Evolutionary conservation across 2,113 vertebrate genomes (phyloP), one percentile per base, ranked within the genome.

Genomic region (Apus apus): DNA sequence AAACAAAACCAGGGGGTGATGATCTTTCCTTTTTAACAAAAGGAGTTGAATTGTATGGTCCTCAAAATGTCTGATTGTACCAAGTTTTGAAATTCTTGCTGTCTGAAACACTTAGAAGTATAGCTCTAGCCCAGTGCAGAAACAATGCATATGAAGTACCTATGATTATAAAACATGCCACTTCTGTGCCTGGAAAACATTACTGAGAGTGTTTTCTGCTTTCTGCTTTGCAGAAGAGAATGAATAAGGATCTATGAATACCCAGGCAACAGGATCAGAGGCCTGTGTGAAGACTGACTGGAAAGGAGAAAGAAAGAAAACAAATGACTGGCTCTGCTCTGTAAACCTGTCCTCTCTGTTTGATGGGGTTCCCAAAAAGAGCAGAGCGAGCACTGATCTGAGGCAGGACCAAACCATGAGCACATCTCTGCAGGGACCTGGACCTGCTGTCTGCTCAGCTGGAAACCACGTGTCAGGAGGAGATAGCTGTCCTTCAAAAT

Each of bases 321-420:
- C 1, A 19, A 51, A 76, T 23, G 0, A n/a, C 25, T 56, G 18
- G 17, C 23, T 54, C n/a, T 80, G 57, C 32, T 78, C 32, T 16
- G 11, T 26, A 50, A 56, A 68, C 38, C 25, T 36, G 27, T 25
- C 38, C 54, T 60, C 11, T 45, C 20, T 45, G 7, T 22, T 34
- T 32, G 18, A 60, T n/a, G 56, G 15, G 16, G 10, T 32, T 85
- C 78, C 50, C 27, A 8, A 66, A 57, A 82, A 15, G 16, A 57
- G 10, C 3, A 7, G 15, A 19, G 15, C 1, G 3, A 54, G 26
- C 3, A 5, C 36, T 43, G 20, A 20, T 46, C 66, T 65, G 4
- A 2, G n/a, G 25, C 13, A 53, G 10, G 29, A 62, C 43, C 18
- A 20, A 11, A 30, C 15, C 2, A 1, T 43, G 27, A 15, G 14